Conservation (phyloP, 2,888 invertebrate genomes). For the Malthinus flaveolus region DNA sequence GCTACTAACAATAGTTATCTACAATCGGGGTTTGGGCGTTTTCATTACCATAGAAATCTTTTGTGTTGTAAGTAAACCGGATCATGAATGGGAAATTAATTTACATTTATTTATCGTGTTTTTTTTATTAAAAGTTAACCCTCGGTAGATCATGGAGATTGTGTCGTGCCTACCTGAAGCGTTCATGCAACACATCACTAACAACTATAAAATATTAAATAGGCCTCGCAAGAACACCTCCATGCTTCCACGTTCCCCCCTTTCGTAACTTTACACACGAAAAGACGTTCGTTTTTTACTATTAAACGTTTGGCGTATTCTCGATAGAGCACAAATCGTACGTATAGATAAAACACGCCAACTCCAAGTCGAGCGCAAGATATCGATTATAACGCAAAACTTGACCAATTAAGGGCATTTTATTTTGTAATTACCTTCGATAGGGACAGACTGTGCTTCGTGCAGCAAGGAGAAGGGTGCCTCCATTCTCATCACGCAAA, state of each 20-base stretch:
- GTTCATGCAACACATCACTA: conserved; percentile 30
- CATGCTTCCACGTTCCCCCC: too few species aligned
- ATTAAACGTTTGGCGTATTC: conserved; percentile 24
- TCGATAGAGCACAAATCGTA: conserved; percentile 12
- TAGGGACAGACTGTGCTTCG: conserved; percentile 30
- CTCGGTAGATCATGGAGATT: conserved; percentile 24
- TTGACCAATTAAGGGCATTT: conserved; percentile 45
- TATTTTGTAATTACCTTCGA: conserved; percentile 43
- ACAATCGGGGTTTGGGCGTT: neutral
- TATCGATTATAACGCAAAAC: conserved; percentile 43
- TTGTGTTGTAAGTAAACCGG: conserved; percentile 5
- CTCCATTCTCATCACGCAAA: conserved; percentile 38
- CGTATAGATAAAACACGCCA: conserved; percentile 26
- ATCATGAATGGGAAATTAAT: conserved; percentile 19
- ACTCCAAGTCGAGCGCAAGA: conserved; percentile 30
- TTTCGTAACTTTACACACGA: conserved; percentile 19
- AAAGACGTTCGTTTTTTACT: conserved; percentile 24
- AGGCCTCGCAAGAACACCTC: conserved; percentile 11
- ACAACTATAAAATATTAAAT: conserved; percentile 24
- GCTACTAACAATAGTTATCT: conserved; percentile 4
- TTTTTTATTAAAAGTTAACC: conserved; percentile 16
- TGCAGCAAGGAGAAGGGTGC: conserved; percentile 22
- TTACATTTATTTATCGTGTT: conserved; percentile 19
- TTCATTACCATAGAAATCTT: neutral
- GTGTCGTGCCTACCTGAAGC: conserved; percentile 31